Evolutionary conservation across 2,797 vertebrate genomes (phyloP), one percentile per base, ranked within the genome.

Genomic region (Megalops cyprinoides): DNA sequence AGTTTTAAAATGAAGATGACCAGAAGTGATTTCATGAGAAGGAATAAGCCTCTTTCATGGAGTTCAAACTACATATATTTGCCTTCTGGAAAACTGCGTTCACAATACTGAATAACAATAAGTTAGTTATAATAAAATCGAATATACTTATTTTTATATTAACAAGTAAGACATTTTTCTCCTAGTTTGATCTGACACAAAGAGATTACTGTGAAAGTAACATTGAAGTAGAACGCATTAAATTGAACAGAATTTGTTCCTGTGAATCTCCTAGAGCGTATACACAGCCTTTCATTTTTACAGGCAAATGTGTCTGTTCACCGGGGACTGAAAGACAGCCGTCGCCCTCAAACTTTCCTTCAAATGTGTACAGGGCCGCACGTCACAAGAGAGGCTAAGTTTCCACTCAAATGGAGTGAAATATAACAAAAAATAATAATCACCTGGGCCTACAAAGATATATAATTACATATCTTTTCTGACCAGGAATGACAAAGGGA

Each of bases 261-360:
- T 53, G 6, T 53, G 18, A 53, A 53, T 12, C 12, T 48, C 15
- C 12, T 53, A 18, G 49, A 7, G 49, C 49, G 28, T 31, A 6
- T 3, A 34, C 62, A 15, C 18, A 69, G 23, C 0, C 18, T 69
- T 42, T n/a, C 9, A 31, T 37, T 4, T 31, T 65, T 31, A 55
- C 3, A 34, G 18, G 34, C 15, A 31, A 34, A 34, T 25, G 34
- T 79, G 53, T 79, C 51, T 25, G 39, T 48, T 74, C 51, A 42
- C 51, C 51, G n/a, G 42, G 31, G 79, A n/a, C 42, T 58, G 42
- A 80, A 80, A 58, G 39, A 74, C n/a, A 60, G 51, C 56, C 42
- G 53, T 74, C 69, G 73, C 71, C 53, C 80, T 80, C 74, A 80
- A 80, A 69, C 79, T 80, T 34, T n/a, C 42, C 37, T 56, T 5